Conservation (phyloP, 2,113 vertebrate genomes). For the Laticauda laticaudata region DNA sequence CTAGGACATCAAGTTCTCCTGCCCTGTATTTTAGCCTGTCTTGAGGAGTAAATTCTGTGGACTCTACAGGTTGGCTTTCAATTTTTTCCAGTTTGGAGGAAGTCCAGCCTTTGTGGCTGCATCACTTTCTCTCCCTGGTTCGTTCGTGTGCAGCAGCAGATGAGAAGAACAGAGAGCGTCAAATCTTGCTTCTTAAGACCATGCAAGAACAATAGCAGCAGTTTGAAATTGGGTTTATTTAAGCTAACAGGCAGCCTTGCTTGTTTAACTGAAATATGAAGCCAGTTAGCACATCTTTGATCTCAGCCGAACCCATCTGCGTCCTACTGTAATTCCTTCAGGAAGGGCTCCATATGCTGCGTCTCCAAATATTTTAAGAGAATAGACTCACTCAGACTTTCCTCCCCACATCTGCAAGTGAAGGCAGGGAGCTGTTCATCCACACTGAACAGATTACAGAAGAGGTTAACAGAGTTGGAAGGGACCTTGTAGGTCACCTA, state of each 20-base stretch:
- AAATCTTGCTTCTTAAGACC: neutral
- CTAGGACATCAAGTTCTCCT: neutral
- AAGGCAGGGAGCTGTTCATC: neutral
- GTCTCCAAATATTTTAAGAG: neutral
- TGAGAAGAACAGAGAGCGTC: neutral
- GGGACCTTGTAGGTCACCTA: too few species aligned
- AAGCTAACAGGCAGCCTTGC: too few species aligned
- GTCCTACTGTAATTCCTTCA: neutral
- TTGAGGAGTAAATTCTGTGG: neutral
- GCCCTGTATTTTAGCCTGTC: neutral
- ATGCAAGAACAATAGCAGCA: neutral
- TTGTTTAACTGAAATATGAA: neutral
- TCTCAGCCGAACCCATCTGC: neutral
- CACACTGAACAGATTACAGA: too few species aligned
- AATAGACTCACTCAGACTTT: too few species aligned
- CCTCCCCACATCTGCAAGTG: neutral
- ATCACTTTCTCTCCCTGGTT: accelerated
- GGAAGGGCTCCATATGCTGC: neutral
- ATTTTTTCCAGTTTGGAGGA: neutral
- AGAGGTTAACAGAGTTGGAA: too few species aligned
- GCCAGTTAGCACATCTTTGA: neutral
- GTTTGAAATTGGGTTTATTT: neutral
- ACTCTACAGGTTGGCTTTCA: neutral
- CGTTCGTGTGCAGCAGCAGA: neutral
- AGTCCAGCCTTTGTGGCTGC: neutral